Percentiles rank a stretch among this genome's conserved stretches.
Conservation (phyloP, 2,113 vertebrate species). For the Chloropsis hardwickii region DNA sequence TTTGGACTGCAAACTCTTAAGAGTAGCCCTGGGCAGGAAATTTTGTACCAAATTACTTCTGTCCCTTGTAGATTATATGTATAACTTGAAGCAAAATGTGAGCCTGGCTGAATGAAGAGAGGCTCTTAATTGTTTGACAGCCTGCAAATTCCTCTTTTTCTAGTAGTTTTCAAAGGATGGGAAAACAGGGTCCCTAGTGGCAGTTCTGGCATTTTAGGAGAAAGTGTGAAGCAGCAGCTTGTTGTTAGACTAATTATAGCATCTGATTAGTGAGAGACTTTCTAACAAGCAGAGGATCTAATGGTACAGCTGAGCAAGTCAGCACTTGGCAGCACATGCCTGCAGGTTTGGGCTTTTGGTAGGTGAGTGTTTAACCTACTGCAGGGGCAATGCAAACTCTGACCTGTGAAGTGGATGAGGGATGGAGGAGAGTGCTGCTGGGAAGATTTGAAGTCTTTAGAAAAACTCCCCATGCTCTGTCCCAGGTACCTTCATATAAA, state of each 20-base stretch:
- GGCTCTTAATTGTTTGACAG: constrained; percentile 8
- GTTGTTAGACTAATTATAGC: background rate
- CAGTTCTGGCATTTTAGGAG: background rate
- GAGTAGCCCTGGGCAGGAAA: background rate
- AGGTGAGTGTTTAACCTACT: background rate
- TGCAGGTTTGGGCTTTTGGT: background rate
- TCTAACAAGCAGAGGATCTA: background rate
- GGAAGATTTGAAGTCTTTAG: background rate
- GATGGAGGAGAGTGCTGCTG: background rate
- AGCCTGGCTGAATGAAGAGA: background rate
- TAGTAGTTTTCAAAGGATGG: background rate
- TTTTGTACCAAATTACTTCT: constrained; percentile 31
- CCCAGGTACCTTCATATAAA: background rate
- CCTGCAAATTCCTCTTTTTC: background rate
- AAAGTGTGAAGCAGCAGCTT: background rate
- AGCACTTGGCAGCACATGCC: background rate
- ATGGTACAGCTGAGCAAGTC: background rate
- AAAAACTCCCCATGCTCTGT: background rate
- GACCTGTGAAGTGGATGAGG: background rate
- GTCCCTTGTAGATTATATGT: background rate
- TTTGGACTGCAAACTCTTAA: background rate
- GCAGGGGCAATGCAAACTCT: background rate
- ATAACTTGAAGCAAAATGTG: constrained; percentile 4
- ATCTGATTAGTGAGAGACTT: background rate
- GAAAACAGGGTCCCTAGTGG: background rate